These are phyloP conservation scores for Drosophila bocqueti DNA, from an alignment of 1,140 invertebrate genomes.

Conservation along the genomic window DNA sequence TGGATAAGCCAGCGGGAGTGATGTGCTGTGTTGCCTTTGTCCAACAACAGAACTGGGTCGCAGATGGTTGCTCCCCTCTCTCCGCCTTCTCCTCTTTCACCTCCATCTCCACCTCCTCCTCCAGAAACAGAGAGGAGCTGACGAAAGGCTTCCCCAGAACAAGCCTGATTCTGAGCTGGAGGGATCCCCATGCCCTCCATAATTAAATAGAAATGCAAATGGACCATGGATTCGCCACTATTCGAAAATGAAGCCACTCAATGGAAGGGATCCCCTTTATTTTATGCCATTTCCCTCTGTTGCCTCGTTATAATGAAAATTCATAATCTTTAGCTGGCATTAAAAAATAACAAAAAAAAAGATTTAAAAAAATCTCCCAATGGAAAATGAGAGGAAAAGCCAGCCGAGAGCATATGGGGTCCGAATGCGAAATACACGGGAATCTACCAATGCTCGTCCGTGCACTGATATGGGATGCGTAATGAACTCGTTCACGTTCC, in stretches of 20 bases:
- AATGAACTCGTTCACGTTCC: conserved; percentile 65
- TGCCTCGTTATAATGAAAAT: conserved; percentile 71
- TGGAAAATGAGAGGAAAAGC: conserved; percentile 40
- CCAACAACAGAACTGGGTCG: conserved; percentile 5
- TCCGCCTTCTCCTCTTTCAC: neutral
- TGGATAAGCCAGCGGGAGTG: conserved; percentile 27
- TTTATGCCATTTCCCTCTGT: conserved; percentile 14
- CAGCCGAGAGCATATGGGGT: conserved; percentile 51
- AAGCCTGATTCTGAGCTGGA: neutral
- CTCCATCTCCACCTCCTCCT: neutral
- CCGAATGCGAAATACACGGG: conserved; percentile 18
- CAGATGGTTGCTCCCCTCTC: neutral
- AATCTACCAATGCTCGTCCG: conserved; percentile 14
- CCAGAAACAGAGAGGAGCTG: neutral
- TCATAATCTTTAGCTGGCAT: conserved; percentile 60
- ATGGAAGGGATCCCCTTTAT: conserved; percentile 3
- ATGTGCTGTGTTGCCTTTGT: conserved; percentile 15
- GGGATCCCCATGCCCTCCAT: neutral
- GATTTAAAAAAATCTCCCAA: neutral
- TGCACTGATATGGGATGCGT: conserved; percentile 65
- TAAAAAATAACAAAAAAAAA: neutral
- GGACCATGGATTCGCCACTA: conserved; percentile 5
- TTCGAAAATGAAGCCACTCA: conserved; percentile 43
- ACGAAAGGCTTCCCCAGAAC: conserved; percentile 20
- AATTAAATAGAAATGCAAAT: conserved; percentile 44